Evolutionary conservation across 2,888 invertebrate genomes (phyloP).

Genomic region (Troides aeacus): DNA sequence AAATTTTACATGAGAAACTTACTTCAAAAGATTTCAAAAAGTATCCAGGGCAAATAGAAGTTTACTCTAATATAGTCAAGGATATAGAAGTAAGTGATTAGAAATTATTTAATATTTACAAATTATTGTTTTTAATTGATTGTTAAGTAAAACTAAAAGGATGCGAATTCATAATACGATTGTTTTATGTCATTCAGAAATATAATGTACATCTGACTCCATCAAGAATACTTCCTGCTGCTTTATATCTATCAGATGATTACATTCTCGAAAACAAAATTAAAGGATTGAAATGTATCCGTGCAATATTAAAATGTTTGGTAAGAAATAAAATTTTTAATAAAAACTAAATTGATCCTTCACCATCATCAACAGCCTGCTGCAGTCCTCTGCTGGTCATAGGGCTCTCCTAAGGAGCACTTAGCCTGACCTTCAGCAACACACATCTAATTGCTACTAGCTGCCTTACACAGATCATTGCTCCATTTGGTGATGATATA

Average conservation of each 20-base stretch:
- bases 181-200: constrained; percentile 46
- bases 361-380: too few species aligned
- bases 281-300: constrained; percentile 59
- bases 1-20: constrained; percentile 55
- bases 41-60: constrained; percentile 61
- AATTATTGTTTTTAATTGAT: not conserved
- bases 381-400: too few species aligned
- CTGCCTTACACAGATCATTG: too few species aligned
- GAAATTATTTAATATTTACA: not conserved
- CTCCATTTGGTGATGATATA: too few species aligned
- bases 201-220: constrained; percentile 51
- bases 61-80: constrained; percentile 51
- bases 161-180: too few species aligned
- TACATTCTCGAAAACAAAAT: constrained; percentile 52
- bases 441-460: too few species aligned
- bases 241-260: constrained; percentile 63
- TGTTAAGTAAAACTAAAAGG: too few species aligned
- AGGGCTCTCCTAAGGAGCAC: too few species aligned
- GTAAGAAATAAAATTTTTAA: constrained; percentile 44
- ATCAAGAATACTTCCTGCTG: constrained; percentile 52
- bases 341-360: not conserved
- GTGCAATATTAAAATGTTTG: constrained; percentile 52
- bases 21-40: constrained; percentile 56
- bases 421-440: too few species aligned
- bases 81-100: constrained; percentile 48